A percentile compares a stretch with the other conserved stretches of the same genome.
Evolutionary conservation across 2,888 invertebrate genomes (phyloP).

Genomic region (Abscondita cerata): DNA sequence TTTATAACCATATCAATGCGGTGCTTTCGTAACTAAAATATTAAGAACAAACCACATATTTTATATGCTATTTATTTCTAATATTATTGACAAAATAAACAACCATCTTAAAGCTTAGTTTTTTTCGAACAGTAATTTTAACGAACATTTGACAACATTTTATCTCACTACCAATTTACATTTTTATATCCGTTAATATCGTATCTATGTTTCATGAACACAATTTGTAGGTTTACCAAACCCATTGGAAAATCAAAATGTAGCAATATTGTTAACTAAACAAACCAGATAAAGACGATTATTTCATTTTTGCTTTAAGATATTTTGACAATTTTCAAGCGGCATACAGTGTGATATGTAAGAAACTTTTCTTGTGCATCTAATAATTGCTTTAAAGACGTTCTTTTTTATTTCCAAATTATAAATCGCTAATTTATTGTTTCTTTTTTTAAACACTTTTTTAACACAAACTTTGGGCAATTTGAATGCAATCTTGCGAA

Average conservation of each 20-base stretch:
- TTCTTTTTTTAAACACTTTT: not conserved
- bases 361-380: conserved; percentile 3
- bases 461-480: not conserved
- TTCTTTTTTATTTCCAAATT: too few species aligned
- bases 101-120: conserved; percentile 31
- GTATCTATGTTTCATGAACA: conserved; percentile 24
- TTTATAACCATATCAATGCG: conserved; percentile 15
- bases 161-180: conserved; percentile 27
- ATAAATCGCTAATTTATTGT: too few species aligned
- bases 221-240: conserved; percentile 17
- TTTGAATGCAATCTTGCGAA: not conserved
- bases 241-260: conserved; percentile 1
- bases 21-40: conserved; percentile 17
- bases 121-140: conserved; percentile 23
- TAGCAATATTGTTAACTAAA: not conserved
- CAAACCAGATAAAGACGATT: not conserved
- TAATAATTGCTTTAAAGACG: not conserved
- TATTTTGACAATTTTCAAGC: not conserved
- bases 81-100: conserved; percentile 32
- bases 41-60: conserved; percentile 20
- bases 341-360: conserved; percentile 5
- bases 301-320: not conserved
- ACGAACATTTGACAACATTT: conserved; percentile 28
- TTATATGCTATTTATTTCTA: conserved; percentile 22
- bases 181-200: conserved; percentile 5